Evolutionary conservation across 2,113 vertebrate genomes (phyloP).

Genomic region (Cyprinodon brontotheroides): DNA sequence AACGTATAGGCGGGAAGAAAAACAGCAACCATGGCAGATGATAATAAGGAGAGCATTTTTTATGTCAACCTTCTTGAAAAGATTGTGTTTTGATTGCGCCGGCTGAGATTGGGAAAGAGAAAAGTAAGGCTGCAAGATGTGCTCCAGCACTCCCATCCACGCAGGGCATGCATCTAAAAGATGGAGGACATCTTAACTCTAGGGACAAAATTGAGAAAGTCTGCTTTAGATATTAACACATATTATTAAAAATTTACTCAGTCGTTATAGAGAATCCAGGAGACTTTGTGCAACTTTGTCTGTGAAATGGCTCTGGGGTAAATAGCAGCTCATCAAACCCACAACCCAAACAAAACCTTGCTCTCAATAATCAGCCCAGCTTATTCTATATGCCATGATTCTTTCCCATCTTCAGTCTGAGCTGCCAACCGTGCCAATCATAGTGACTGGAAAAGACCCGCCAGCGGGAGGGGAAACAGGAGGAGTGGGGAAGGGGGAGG

Average conservation of each 20-base stretch:
- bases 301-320: neutral
- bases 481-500: slow-evolving; percentile 16
- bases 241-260: neutral
- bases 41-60: no score
- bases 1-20: no score
- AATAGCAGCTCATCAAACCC: neutral
- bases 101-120: no score
- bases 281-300: neutral
- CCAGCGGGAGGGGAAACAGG: neutral
- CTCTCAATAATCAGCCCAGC: neutral
- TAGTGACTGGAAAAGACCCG: slow-evolving; percentile 44
- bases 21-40: no score
- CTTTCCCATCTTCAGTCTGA: slow-evolving; percentile 71
- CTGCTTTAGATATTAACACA: no score
- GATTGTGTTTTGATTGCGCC: no score
- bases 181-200: no score
- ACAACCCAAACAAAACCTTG: neutral
- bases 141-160: no score
- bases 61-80: no score
- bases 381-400: slow-evolving; percentile 44
- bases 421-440: slow-evolving; percentile 77
- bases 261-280: neutral
- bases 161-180: no score
- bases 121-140: no score
- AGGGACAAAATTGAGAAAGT: no score